These are phyloP conservation scores for Palythoa caribaeorum DNA, from an alignment of 92 coral and sea anemone genomes.

Conservation along the genomic window DNA sequence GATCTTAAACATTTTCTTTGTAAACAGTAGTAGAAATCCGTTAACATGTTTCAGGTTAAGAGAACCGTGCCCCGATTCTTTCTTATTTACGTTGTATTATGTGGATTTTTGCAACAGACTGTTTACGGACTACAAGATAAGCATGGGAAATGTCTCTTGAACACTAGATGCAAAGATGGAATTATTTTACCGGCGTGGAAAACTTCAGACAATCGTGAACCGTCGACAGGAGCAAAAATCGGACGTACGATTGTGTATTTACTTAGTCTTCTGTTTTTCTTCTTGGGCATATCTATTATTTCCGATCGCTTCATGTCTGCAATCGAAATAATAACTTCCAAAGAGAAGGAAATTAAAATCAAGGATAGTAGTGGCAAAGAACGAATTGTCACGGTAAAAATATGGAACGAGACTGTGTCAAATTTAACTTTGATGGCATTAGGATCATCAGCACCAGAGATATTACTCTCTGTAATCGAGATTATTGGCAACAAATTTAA, in stretches of 20 bases:
- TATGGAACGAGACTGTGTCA: constrained; percentile 99
- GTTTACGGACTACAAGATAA: constrained; percentile 51
- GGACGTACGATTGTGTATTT: constrained; percentile 97
- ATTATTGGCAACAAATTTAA: constrained; percentile 87
- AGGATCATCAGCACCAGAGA: constrained; percentile 99
- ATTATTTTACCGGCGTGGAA: constrained; percentile 92
- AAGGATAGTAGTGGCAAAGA: constrained; percentile 93
- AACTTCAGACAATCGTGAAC: constrained; percentile 55
- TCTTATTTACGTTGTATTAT: constrained; percentile 56
- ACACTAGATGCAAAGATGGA: constrained; percentile 77
- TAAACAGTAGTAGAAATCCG: constrained; percentile 59
- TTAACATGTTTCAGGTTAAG: constrained; percentile 70
- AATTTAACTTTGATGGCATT: constrained; percentile 99
- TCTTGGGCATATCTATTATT: constrained; percentile 97
- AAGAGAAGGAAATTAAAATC: constrained; percentile 92
- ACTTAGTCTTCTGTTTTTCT: constrained; percentile 87
- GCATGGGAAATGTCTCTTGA: constrained; percentile 49
- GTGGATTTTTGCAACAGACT: constrained; percentile 78
- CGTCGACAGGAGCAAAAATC: constrained; percentile 88
- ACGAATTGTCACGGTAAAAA: constrained; percentile 91
- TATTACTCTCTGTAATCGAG: constrained; percentile 94
- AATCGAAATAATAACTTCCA: constrained; percentile 97
- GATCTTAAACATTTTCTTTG: constrained; percentile 42
- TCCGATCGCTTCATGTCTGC: constrained; percentile 99
- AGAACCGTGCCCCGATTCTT: constrained; percentile 66